Evolutionary conservation across 2,888 invertebrate species (phyloP).

Genomic region (Stratiomys singularior): DNA sequence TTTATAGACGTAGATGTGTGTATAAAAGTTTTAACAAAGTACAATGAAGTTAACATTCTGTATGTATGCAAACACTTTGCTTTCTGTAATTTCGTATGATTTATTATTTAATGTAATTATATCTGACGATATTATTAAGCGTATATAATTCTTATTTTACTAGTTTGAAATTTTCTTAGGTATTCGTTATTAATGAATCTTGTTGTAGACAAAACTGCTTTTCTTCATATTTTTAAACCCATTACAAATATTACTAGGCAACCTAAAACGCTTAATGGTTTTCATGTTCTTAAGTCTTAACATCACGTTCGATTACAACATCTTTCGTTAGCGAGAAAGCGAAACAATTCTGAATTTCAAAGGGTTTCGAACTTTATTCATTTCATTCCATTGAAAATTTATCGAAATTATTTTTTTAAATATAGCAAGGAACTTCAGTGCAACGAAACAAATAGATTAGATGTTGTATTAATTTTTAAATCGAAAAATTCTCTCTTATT

Average conservation of each 20-base stretch:
- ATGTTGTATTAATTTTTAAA: no score
- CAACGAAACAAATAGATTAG: no score
- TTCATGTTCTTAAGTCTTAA: no score
- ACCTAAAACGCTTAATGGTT: no score
- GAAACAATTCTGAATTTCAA: neutral
- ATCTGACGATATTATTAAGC: slow-evolving; percentile 51
- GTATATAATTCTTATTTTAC: slow-evolving; percentile 49
- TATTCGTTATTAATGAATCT: slow-evolving; percentile 24
- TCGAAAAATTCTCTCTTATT: no score
- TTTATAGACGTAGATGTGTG: neutral
- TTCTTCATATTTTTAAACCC: neutral
- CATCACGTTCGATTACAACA: no score
- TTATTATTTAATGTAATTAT: slow-evolving; percentile 29
- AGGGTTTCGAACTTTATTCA: neutral
- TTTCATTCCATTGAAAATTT: no score
- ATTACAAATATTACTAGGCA: no score
- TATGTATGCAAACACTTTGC: slow-evolving; percentile 30
- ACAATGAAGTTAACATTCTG: slow-evolving; percentile 17
- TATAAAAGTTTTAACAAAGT: slow-evolving; percentile 18
- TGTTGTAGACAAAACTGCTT: neutral
- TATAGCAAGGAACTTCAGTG: no score
- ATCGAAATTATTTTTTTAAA: no score
- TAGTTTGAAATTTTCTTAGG: slow-evolving; percentile 19
- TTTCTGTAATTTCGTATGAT: slow-evolving; percentile 8
- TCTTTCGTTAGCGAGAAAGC: neutral